Evolutionary conservation across 2,888 invertebrate species (phyloP).

Genomic region (Leucophenga montana): DNA sequence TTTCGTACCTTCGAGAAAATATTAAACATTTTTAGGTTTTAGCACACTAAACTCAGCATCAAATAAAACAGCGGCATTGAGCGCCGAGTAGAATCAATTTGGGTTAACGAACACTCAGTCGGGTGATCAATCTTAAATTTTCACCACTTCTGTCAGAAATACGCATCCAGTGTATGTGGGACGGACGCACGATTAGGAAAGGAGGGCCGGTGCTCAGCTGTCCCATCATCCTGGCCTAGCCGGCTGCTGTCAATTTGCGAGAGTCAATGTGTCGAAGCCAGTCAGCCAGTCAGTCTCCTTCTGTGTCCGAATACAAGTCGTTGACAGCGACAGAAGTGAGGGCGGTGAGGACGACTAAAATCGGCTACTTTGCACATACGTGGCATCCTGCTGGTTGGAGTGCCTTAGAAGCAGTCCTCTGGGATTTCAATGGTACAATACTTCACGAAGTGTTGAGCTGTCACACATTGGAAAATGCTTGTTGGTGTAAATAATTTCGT

Average conservation of each 20-base stretch:
- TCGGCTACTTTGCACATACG: slow-evolving; percentile 53
- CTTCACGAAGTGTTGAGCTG: not conserved
- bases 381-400: slow-evolving; percentile 19
- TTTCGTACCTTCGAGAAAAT: slow-evolving; percentile 13
- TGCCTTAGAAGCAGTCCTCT: slow-evolving; percentile 36
- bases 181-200: not conserved
- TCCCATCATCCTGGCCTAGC: not conserved
- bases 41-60: slow-evolving; percentile 47
- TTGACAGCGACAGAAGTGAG: slow-evolving; percentile 46
- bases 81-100: slow-evolving; percentile 49
- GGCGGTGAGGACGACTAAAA: slow-evolving; percentile 39
- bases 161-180: slow-evolving; percentile 38
- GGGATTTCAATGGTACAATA: slow-evolving; percentile 29
- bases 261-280: slow-evolving; percentile 1
- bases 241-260: slow-evolving; percentile 15
- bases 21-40: slow-evolving; percentile 67
- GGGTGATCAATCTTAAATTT: slow-evolving; percentile 74
- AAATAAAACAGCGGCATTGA: slow-evolving; percentile 30
- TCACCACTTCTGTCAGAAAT: slow-evolving; percentile 73
- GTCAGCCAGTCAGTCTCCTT: not conserved
- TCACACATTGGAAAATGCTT: not conserved
- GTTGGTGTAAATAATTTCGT: not conserved
- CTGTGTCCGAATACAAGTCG: slow-evolving; percentile 28
- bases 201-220: slow-evolving; percentile 45
- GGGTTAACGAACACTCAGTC: slow-evolving; percentile 54